phyloP scores from a whole-genome alignment of 2,113 vertebrate species.

The Campylomormyrus numenius region DNA sequence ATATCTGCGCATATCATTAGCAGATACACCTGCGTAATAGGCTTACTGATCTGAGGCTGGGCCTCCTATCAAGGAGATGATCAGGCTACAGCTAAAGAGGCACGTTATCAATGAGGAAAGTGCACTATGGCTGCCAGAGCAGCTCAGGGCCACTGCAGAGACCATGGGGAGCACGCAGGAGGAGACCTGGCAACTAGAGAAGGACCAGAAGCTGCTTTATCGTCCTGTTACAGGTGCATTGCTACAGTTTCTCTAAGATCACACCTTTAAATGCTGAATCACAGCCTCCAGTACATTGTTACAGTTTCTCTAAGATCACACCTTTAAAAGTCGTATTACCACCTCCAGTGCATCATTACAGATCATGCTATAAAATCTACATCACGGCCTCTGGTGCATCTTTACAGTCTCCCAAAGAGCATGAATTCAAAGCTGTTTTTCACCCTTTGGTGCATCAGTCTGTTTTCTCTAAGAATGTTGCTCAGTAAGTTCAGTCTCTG shows the following conservation, averaged over 20 bases:
- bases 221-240: neutral
- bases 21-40: slow-evolving; percentile 41
- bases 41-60: slow-evolving; percentile 67
- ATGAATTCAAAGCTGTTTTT: neutral
- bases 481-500: neutral
- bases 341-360: neutral
- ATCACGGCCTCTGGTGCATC: neutral
- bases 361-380: neutral
- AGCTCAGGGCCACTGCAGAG: neutral
- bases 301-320: neutral
- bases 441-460: neutral
- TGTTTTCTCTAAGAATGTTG: neutral
- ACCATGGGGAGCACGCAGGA: neutral
- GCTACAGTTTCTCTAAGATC: neutral
- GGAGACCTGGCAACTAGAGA: neutral
- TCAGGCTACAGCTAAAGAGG: slow-evolving; percentile 63
- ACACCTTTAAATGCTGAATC: neutral
- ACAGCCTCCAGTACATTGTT: neutral
- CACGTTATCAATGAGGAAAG: slow-evolving; percentile 64
- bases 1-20: neutral
- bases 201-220: neutral
- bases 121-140: slow-evolving; percentile 49
- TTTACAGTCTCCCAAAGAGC: neutral
- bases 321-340: neutral
- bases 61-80: slow-evolving; percentile 58